Percentiles rank a stretch among this genome's conserved stretches.
Conservation (phyloP, 1,140 invertebrate genomes). For the Pollicipes pollicipes region DNA sequence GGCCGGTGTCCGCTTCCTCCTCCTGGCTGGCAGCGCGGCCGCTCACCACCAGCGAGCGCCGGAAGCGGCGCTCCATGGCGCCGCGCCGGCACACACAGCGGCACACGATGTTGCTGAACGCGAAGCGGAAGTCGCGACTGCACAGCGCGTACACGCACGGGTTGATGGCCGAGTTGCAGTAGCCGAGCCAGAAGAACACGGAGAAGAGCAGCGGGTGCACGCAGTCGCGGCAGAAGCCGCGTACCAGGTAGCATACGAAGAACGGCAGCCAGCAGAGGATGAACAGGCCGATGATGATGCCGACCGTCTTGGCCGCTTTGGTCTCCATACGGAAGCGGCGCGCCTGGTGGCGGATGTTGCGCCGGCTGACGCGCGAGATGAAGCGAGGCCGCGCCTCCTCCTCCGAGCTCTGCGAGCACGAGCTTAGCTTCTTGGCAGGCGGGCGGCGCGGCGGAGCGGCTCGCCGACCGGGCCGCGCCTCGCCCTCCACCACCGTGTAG, state of each 20-base stretch:
- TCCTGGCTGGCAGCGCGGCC: neutral
- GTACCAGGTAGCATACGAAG: conserved; percentile 77
- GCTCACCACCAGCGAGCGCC: neutral
- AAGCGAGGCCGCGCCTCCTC: conserved; percentile 23
- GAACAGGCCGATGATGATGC: conserved; percentile 84
- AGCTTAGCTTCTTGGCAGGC: conserved; percentile 20
- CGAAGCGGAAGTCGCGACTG: conserved; percentile 77
- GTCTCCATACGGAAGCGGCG: conserved; percentile 76
- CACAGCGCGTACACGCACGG: conserved; percentile 82
- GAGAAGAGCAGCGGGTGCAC: conserved; percentile 66
- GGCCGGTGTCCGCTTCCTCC: no score
- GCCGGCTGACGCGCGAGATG: conserved; percentile 52
- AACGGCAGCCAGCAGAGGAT: conserved; percentile 87
- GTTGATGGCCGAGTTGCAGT: conserved; percentile 88
- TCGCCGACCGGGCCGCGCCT: conserved; percentile 5
- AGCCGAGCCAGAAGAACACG: conserved; percentile 89
- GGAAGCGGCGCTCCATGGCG: conserved; percentile 16
- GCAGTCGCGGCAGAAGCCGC: conserved; percentile 61
- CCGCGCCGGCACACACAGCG: conserved; percentile 43
- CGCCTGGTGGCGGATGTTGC: conserved; percentile 69
- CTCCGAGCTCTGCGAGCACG: conserved; percentile 12
- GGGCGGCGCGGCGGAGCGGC: conserved; percentile 5
- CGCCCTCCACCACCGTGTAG: conserved; percentile 8
- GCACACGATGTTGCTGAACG: conserved; percentile 80
- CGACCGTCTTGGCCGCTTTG: conserved; percentile 82